Conservation (phyloP, 2,888 invertebrate genomes). For the Pammene aurita region DNA sequence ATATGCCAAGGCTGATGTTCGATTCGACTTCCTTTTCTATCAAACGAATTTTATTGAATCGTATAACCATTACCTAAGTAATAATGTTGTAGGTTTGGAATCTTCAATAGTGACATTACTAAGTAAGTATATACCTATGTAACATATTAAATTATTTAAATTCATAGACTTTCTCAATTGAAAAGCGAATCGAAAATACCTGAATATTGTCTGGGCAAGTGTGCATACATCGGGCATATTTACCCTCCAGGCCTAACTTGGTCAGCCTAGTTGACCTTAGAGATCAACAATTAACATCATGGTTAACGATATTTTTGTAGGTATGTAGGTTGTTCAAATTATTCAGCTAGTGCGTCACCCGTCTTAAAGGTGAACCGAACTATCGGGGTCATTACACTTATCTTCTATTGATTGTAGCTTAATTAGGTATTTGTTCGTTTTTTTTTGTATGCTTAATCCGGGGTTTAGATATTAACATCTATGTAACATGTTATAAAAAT, state of each 20-base stretch:
- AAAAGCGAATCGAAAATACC: too few relatives aligned
- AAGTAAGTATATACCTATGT: too few relatives aligned
- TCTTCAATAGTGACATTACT: too few relatives aligned
- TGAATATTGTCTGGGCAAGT: not conserved
- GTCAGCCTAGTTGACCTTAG: not conserved
- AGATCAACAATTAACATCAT: conserved; percentile 10
- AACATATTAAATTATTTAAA: too few relatives aligned
- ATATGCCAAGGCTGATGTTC: too few relatives aligned
- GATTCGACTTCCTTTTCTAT: too few relatives aligned
- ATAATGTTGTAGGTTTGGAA: too few relatives aligned
- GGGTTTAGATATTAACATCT: not conserved
- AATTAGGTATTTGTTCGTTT: conserved; percentile 2
- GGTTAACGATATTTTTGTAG: conserved; percentile 14
- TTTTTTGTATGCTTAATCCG: not conserved
- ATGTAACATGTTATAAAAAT: not conserved
- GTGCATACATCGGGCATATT: not conserved
- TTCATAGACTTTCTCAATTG: too few relatives aligned
- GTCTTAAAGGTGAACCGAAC: conserved; percentile 34
- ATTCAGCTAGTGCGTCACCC: conserved; percentile 33
- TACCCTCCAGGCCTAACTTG: not conserved
- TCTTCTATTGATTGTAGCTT: conserved; percentile 16
- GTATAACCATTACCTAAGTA: too few relatives aligned
- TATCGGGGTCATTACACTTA: conserved; percentile 36
- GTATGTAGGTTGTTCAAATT: conserved; percentile 31
- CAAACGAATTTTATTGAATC: too few relatives aligned